Conservation (phyloP, 2,888 invertebrate genomes). For the Tetranychus piercei region DNA sequence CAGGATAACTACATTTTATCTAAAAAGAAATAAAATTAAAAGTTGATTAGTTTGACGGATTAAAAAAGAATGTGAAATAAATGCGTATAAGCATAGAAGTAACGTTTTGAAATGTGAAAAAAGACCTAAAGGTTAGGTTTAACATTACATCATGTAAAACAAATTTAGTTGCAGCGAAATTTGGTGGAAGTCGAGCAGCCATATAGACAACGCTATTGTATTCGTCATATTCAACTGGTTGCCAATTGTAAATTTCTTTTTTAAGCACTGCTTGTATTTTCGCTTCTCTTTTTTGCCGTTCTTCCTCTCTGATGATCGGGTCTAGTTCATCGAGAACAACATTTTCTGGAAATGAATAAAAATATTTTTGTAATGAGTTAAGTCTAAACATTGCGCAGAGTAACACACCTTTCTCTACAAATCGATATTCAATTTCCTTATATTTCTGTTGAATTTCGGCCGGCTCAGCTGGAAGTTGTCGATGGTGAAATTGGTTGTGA, state of each 20-base stretch:
- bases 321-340: background rate
- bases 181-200: constrained; percentile 47
- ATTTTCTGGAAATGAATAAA: background rate
- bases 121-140: background rate
- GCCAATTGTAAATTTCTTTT: constrained; percentile 10
- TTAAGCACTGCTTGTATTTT: constrained; percentile 7
- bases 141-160: constrained; percentile 47
- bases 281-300: background rate
- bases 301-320: background rate
- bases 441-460: constrained; percentile 9
- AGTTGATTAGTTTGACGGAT: too few relatives aligned
- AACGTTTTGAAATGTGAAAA: too few relatives aligned
- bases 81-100: too few relatives aligned
- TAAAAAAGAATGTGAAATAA: too few relatives aligned
- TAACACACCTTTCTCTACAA: background rate
- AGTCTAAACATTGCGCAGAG: background rate
- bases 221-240: constrained; percentile 31
- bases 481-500: background rate
- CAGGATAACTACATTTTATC: constrained; percentile 43
- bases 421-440: constrained; percentile 10
- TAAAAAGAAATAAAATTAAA: constrained; percentile 21
- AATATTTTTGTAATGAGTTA: background rate
- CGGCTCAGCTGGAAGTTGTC: constrained; percentile 16
- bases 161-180: constrained; percentile 51
- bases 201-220: constrained; percentile 51